A percentile compares a stretch with the other conserved stretches of the same genome.
phyloP scores from a whole-genome alignment of 2,888 invertebrate genomes.

The Megamerina dolium region DNA sequence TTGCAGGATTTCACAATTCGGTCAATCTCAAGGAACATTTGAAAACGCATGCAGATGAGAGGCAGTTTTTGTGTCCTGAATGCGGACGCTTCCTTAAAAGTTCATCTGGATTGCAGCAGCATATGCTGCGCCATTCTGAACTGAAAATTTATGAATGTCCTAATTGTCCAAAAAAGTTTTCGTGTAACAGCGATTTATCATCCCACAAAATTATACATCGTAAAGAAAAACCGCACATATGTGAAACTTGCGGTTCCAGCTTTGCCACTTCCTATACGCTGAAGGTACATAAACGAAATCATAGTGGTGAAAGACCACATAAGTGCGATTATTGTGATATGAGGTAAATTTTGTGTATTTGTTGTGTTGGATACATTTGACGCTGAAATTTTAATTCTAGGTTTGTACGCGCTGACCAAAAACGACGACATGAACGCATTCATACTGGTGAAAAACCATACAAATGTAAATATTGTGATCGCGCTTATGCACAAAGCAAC shows the following conservation, averaged over 20 bases:
- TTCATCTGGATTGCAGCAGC: slow-evolving; percentile 52
- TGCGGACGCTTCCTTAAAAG: slow-evolving; percentile 56
- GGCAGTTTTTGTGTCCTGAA: slow-evolving; percentile 54
- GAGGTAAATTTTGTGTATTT: slow-evolving; percentile 21
- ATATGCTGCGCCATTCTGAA: slow-evolving; percentile 53
- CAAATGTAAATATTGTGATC: slow-evolving; percentile 26
- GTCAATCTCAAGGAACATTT: slow-evolving; percentile 56
- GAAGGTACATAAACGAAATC: slow-evolving; percentile 60
- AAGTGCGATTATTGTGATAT: slow-evolving; percentile 32
- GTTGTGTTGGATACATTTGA: background rate
- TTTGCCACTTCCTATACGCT: slow-evolving; percentile 55
- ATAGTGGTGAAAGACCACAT: slow-evolving; percentile 53
- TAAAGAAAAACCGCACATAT: slow-evolving; percentile 57
- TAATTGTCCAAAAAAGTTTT: slow-evolving; percentile 54
- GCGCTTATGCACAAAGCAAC: slow-evolving; percentile 29
- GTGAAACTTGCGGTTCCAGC: slow-evolving; percentile 57
- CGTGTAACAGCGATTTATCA: slow-evolving; percentile 53
- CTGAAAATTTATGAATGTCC: slow-evolving; percentile 52
- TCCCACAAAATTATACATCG: slow-evolving; percentile 51
- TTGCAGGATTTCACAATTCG: slow-evolving; percentile 52
- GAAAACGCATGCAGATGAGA: slow-evolving; percentile 53
- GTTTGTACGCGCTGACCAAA: slow-evolving; percentile 54
- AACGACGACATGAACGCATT: slow-evolving; percentile 55
- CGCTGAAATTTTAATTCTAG: slow-evolving; percentile 30
- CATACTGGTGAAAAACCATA: slow-evolving; percentile 51